Percentiles rank a stretch among this genome's conserved stretches.
Conservation (phyloP, 2,113 vertebrate species). For the Laticauda colubrina region DNA sequence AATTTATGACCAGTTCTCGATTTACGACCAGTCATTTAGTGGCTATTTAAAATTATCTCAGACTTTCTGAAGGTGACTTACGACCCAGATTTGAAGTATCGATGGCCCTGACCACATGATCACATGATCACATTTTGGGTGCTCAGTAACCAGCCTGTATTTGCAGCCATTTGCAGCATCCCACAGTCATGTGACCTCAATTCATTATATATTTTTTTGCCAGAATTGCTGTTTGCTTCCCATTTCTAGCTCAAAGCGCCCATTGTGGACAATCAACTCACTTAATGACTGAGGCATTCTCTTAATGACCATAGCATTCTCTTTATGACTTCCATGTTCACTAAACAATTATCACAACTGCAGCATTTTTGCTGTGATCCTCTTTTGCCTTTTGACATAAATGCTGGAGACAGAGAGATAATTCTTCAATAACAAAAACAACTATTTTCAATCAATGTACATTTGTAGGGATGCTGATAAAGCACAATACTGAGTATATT, state of each 20-base stretch:
- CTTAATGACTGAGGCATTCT: neutral
- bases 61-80: neutral
- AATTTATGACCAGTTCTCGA: neutral
- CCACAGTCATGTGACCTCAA: neutral
- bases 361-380: neutral
- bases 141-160: neutral
- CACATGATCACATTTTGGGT: neutral
- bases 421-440: neutral
- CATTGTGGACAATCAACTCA: neutral
- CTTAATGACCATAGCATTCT: neutral
- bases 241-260: neutral
- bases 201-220: neutral
- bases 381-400: neutral
- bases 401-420: neutral
- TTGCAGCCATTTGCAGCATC: neutral
- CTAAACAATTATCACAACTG: neutral
- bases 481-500: neutral
- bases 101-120: neutral
- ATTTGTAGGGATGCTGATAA: neutral
- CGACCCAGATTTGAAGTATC: neutral
- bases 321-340: neutral
- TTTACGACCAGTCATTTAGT: neutral
- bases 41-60: neutral
- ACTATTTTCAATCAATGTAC: neutral
- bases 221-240: neutral